Base-by-base conservation (phyloP, 2,888 invertebrate genomes). In the Leucophora obtusa region DNA sequence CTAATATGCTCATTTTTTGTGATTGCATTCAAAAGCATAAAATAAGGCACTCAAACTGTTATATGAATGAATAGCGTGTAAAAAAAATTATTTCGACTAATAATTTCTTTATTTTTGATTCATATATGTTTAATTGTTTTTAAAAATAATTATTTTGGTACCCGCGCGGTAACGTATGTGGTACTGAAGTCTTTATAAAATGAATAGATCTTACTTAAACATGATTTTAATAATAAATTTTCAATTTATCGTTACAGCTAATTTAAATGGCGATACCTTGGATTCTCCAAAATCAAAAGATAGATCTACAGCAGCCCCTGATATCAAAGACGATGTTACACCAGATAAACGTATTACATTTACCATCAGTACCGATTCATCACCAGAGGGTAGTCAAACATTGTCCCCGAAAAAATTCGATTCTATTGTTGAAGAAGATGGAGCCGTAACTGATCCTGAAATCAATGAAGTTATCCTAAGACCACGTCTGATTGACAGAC, bases 281-380 rank as follows among this genome's bases (percentile, higher is more conserved):
- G 87, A 88, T 50, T 63, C 83, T 66, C 35, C 71, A 72, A 75
- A 79, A 73, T 53, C 71, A 66, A 74, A 38, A 62, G 71, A 73
- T 47, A 65, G 47, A 33, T 2, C 51, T 21, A 51, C 38, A 2
- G n/a, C 2, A 1, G 14, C 4, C 33, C 33, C 43, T 6, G 53
- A 76, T 63, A 14, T 24, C 38, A 59, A 24, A 14, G 21, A 59
- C 10, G 66, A 65, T 15, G 18, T 33, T 0, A 70, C 85, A 6
- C 8, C 85, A 1, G 89, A 89, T 10, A 88, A 87, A 72, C 89
- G 87, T 8, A 89, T 89, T 10, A 89, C 85, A 0, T 89, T 90
- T 62, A 90, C 89, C 9, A 66, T 89, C 65, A 86, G 87, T 3
- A 69, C 86, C 18, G 89, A 88, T 28, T 86, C 87, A 4, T 89